These are phyloP conservation scores for Saturnia japonica DNA, from an alignment of 2,888 invertebrate species.

Conservation along the genomic window DNA sequence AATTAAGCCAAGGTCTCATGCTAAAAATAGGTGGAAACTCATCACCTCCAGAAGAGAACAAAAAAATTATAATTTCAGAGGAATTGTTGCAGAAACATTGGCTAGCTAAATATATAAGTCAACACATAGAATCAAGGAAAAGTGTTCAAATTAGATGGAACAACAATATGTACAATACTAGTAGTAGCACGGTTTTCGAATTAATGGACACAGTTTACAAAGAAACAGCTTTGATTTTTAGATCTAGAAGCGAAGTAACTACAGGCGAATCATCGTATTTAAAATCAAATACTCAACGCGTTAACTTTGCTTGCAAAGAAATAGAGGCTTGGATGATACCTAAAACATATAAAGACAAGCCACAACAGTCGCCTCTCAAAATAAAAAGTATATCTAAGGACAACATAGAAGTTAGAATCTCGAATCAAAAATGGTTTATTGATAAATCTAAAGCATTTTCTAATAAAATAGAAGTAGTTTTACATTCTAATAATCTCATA, in stretches of 20 bases:
- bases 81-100: constrained; percentile 52
- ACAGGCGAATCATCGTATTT: constrained; percentile 46
- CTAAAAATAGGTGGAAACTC: constrained; percentile 47
- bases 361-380: constrained; percentile 30
- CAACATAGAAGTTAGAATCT: constrained; percentile 46
- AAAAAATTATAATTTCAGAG: constrained; percentile 36
- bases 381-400: constrained; percentile 30
- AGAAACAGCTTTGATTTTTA: constrained; percentile 49
- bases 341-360: constrained; percentile 44
- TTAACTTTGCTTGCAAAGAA: constrained; percentile 53
- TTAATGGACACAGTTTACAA: constrained; percentile 60
- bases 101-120: constrained; percentile 54
- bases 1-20: constrained; percentile 58
- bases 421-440: constrained; percentile 58
- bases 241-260: constrained; percentile 56
- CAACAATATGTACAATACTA: constrained; percentile 57
- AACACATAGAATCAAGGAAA: constrained; percentile 51
- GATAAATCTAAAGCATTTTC: constrained; percentile 59
- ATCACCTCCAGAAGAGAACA: constrained; percentile 27
- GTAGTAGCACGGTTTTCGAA: constrained; percentile 64
- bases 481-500: constrained; percentile 52
- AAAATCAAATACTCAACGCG: constrained; percentile 41
- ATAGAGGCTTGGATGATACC: constrained; percentile 72
- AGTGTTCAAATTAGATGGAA: constrained; percentile 66
- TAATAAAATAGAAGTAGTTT: constrained; percentile 58